phyloP scores from a whole-genome alignment of 2,888 invertebrate genomes.

The Automeris io region DNA sequence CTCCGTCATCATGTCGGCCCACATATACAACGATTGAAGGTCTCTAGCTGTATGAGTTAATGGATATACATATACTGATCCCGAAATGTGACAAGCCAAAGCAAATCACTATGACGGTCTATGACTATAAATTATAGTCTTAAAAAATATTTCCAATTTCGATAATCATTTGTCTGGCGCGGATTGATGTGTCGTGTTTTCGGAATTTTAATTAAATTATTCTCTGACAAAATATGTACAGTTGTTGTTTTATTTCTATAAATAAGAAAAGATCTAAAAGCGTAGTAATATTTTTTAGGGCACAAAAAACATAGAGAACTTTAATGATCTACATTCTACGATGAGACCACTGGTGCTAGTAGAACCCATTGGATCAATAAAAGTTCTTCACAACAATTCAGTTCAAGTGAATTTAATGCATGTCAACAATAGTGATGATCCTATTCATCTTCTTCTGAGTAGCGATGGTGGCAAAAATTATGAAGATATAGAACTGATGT shows the following conservation, averaged over 20 bases:
- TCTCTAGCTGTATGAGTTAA: too few species aligned
- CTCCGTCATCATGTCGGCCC: too few species aligned
- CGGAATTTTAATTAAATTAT: too few species aligned
- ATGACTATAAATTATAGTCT: too few species aligned
- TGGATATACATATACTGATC: too few species aligned
- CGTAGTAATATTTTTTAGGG: slow-evolving; percentile 18
- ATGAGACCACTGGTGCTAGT: slow-evolving; percentile 42
- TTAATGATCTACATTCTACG: slow-evolving; percentile 26
- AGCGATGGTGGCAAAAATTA: slow-evolving; percentile 56
- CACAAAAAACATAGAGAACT: slow-evolving; percentile 28
- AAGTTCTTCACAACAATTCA: slow-evolving; percentile 64
- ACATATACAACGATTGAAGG: too few species aligned
- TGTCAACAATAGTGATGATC: slow-evolving; percentile 48
- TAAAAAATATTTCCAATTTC: too few species aligned
- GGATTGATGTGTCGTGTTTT: too few species aligned
- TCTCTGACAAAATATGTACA: too few species aligned
- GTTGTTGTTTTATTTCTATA: not conserved
- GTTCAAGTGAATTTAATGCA: slow-evolving; percentile 66
- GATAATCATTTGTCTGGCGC: too few species aligned
- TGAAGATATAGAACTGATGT: slow-evolving; percentile 52
- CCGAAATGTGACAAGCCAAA: too few species aligned
- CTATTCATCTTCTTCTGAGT: slow-evolving; percentile 58
- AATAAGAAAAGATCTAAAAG: not conserved
- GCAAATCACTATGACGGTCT: too few species aligned
- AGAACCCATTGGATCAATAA: slow-evolving; percentile 66